Percentiles rank a stretch among this genome's conserved stretches.
Evolutionary conservation across 2,888 invertebrate species (phyloP).

Genomic region (Andrena marginata): DNA sequence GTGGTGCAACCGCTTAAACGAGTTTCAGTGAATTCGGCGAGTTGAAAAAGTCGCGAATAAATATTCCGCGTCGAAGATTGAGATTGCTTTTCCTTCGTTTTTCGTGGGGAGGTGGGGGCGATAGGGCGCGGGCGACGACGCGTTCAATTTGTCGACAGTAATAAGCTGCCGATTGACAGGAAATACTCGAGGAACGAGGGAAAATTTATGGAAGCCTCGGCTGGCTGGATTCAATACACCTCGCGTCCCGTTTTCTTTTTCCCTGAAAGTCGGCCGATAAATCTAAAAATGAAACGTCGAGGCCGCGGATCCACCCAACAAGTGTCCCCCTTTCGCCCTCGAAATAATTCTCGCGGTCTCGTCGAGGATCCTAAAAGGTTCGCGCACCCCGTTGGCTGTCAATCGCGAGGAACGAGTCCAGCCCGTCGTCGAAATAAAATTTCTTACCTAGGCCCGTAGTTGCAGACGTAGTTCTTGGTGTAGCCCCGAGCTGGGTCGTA

Average conservation of each 20-base stretch:
- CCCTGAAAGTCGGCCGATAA: conserved; percentile 12
- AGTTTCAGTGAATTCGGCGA: neutral
- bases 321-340: no score
- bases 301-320: conserved; percentile 2
- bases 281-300: conserved; percentile 6
- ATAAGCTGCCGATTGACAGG: conserved; percentile 56
- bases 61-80: conserved; percentile 13
- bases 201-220: conserved; percentile 41
- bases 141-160: conserved; percentile 54
- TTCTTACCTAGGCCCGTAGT: conserved; percentile 91
- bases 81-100: neutral
- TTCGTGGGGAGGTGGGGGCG: neutral
- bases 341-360: no score
- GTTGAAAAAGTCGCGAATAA: conserved; percentile 14
- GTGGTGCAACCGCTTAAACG: neutral
- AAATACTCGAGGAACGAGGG: conserved; percentile 44
- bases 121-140: conserved; percentile 7
- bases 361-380: no score
- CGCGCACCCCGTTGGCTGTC: neutral
- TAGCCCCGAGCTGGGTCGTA: conserved; percentile 90
- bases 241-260: conserved; percentile 8
- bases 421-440: neutral
- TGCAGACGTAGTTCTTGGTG: conserved; percentile 94
- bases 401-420: neutral
- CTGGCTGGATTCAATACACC: conserved; percentile 34